These are phyloP conservation scores for Pollenia angustigena DNA, from an alignment of 2,888 invertebrate species.

Conservation along the genomic window DNA sequence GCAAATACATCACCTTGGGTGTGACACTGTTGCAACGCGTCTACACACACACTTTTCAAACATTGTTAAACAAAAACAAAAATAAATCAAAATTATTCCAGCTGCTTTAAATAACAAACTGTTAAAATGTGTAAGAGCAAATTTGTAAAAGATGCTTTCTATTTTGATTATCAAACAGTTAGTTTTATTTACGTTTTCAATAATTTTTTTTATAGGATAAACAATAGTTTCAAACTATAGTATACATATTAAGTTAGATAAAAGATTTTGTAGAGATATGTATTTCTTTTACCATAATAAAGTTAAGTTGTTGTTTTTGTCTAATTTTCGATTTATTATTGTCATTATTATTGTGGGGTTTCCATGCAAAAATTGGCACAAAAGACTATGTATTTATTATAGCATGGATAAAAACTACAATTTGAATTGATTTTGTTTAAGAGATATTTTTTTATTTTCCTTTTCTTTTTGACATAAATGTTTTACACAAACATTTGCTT, in stretches of 20 bases:
- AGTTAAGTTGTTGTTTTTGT: not conserved
- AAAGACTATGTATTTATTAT: not conserved
- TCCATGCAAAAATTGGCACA: not conserved
- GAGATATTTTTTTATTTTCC: not conserved
- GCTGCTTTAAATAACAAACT: conserved; percentile 17
- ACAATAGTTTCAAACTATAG: conserved; percentile 48
- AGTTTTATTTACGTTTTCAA: conserved; percentile 10
- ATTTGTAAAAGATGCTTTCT: conserved; percentile 47
- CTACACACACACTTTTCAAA: conserved; percentile 7
- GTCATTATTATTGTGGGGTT: conserved; percentile 44
- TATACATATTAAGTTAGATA: conserved; percentile 13
- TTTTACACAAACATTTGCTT: conserved; percentile 36
- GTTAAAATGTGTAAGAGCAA: conserved; percentile 4
- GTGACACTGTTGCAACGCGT: conserved; percentile 46
- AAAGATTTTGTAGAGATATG: conserved; percentile 51
- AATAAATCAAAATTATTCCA: not conserved
- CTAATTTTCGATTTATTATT: not conserved
- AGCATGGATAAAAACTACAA: conserved; percentile 13
- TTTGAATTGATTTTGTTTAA: conserved; percentile 53
- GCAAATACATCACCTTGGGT: not conserved
- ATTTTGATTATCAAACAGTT: conserved; percentile 9
- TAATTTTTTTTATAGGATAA: conserved; percentile 40
- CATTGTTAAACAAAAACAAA: not conserved
- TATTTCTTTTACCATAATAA: conserved; percentile 10
- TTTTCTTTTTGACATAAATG: not conserved